A percentile compares a stretch with the other conserved stretches of the same genome.
Conservation (phyloP, 2,797 vertebrate genomes). For the Cottoperca gobio region DNA sequence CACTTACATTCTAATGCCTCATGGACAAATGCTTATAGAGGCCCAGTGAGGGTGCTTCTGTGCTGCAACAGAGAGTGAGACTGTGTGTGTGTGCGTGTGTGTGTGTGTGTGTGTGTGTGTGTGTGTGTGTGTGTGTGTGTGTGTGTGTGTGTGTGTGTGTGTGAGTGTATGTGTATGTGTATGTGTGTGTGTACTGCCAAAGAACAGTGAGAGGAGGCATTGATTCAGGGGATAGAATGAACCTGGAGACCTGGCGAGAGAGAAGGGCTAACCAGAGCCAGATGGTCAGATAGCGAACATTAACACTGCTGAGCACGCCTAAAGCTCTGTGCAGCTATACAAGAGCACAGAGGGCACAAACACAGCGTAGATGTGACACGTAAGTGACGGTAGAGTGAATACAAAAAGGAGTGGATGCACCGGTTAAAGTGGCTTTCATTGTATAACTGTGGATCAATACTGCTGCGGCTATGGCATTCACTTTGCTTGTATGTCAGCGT, state of each 20-base stretch:
- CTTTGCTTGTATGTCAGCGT: constrained; percentile 9
- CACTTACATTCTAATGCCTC: constrained; percentile 79
- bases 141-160: constrained; percentile 23
- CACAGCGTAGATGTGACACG: neutral
- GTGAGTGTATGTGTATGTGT: constrained; percentile 32
- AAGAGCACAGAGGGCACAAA: constrained; percentile 8
- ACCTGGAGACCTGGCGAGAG: constrained; percentile 77
- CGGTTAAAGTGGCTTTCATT: neutral
- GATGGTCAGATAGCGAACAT: constrained; percentile 74
- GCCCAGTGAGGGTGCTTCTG: constrained; percentile 80
- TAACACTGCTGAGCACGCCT: constrained; percentile 45
- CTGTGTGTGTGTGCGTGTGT: constrained; percentile 55
- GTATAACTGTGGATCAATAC: neutral
- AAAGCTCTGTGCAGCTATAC: constrained; percentile 12
- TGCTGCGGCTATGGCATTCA: neutral
- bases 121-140: constrained; percentile 44
- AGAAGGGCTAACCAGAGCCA: constrained; percentile 79
- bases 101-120: constrained; percentile 38
- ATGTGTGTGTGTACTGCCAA: constrained; percentile 47
- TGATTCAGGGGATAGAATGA: constrained; percentile 77
- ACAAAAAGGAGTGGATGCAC: constrained; percentile 1
- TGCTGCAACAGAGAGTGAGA: constrained; percentile 53
- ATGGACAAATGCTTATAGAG: constrained; percentile 84
- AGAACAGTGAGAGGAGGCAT: constrained; percentile 75
- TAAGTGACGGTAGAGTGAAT: neutral